Base-by-base conservation (phyloP, 2,797 vertebrate species). In the Anniella stebbinsi region DNA sequence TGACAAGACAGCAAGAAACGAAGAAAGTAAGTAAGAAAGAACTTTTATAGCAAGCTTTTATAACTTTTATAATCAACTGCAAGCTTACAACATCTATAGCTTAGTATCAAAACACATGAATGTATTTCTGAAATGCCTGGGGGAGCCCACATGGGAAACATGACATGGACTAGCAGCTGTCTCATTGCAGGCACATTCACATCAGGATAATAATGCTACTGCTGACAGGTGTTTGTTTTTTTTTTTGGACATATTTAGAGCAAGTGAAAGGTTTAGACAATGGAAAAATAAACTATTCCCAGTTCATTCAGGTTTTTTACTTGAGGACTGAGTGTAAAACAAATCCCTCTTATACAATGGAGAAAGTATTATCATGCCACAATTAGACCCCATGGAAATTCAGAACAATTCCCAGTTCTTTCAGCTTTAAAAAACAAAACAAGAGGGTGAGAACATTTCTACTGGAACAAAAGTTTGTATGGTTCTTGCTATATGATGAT, bases 161-260 rank as follows among this genome's bases (percentile, higher is more conserved):
- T 72, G 78, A 86, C 91, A 83, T 90, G 54, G 63, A 51, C 83
- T 6, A 60, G 82, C 38, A n/a, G 89, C 87, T 92, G 38, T 33
- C 92, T 90, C 1, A 0, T 80, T 90, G 87, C 51, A 86, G 78
- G 83, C 57, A 90, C 54, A 89, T 85, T 81, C 80, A 25, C 3
- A 85, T 73, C 88, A 88, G 90, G 54, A 0, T 0, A 93, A 57
- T 82, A 60, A 12, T 51, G 51, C 0, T 0, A 80, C 38, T 90
- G 67, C 41, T 87, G 87, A 30, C 0, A 0, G 25, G 7, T n/a
- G n/a, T n/a, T n/a, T n/a, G 48, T n/a, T 86, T 63, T 88, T 88
- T 90, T 93, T 51, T 84, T 85, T 85, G n/a, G 2, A 93, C 0
- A 0, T 51, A 88, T 86, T 81, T 90, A 89, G 89, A 94, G 84